These are phyloP conservation scores for Meiosimyza decipiens DNA, from an alignment of 2,888 invertebrate species.

Conservation along the genomic window DNA sequence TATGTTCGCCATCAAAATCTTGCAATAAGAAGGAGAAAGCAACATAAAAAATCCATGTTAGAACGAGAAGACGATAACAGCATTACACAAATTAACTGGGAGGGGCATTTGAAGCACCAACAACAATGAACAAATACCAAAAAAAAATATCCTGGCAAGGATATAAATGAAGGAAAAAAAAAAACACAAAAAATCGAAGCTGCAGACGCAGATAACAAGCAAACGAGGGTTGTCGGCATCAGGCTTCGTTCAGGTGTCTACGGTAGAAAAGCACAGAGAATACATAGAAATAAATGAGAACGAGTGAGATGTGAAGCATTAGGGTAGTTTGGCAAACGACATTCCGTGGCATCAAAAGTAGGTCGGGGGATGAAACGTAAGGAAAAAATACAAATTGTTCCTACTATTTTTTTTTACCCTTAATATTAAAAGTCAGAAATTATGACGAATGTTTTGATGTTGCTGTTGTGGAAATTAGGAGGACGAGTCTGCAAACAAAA, in stretches of 20 bases:
- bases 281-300: not conserved
- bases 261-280: not conserved
- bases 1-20: slow-evolving; percentile 1
- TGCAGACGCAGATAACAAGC: not conserved
- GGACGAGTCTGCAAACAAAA: slow-evolving; percentile 14
- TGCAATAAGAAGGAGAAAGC: slow-evolving; percentile 10
- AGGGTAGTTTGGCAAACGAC: not conserved
- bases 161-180: slow-evolving; percentile 47
- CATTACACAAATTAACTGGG: slow-evolving; percentile 54
- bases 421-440: slow-evolving; percentile 31
- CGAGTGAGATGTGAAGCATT: not conserved
- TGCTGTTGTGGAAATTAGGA: slow-evolving; percentile 28
- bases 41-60: slow-evolving; percentile 1
- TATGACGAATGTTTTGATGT: slow-evolving; percentile 34
- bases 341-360: not conserved
- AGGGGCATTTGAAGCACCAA: slow-evolving; percentile 49
- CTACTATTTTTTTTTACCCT: slow-evolving; percentile 20
- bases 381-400: not conserved
- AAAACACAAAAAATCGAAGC: slow-evolving; percentile 27
- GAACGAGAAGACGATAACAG: slow-evolving; percentile 1
- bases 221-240: slow-evolving; percentile 10
- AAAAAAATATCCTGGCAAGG: slow-evolving; percentile 50
- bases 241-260: slow-evolving; percentile 22
- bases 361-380: slow-evolving; percentile 13
- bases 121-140: slow-evolving; percentile 16